A percentile compares a stretch with the other conserved stretches of the same genome.
phyloP scores from a whole-genome alignment of 1,140 invertebrate genomes.

The Drepana arcuata region DNA sequence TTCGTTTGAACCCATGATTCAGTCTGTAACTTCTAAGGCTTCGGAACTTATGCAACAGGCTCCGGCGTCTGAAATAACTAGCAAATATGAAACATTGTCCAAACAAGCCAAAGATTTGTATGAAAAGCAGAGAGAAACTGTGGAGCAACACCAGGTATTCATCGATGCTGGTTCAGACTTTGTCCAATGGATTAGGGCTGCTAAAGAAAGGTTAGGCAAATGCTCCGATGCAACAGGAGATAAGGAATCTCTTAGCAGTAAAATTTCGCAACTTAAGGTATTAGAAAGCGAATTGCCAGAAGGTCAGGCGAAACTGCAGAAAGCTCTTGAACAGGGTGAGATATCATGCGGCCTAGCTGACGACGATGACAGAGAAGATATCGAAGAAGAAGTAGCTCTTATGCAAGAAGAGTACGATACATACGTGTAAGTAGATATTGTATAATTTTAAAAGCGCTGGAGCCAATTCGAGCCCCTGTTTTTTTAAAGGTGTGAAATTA shows the following conservation, averaged over 20 bases:
- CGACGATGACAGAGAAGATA: slow-evolving; percentile 89
- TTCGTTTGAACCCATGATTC: slow-evolving; percentile 95
- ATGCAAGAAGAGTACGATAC: slow-evolving; percentile 91
- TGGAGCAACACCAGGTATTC: slow-evolving; percentile 91
- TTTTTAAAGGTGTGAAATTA: no score
- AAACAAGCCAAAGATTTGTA: slow-evolving; percentile 92
- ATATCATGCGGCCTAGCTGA: slow-evolving; percentile 86
- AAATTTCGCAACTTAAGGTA: slow-evolving; percentile 88
- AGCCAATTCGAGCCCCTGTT: no score
- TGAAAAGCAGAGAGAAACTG: slow-evolving; percentile 91
- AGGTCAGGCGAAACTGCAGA: slow-evolving; percentile 86
- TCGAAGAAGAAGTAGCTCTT: slow-evolving; percentile 91
- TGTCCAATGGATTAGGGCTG: slow-evolving; percentile 90
- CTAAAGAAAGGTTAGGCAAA: slow-evolving; percentile 92
- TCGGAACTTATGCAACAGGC: slow-evolving; percentile 89
- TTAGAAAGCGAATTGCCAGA: slow-evolving; percentile 85
- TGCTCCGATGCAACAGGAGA: slow-evolving; percentile 95
- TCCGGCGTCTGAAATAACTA: slow-evolving; percentile 90
- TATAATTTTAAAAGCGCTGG: no score
- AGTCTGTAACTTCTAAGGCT: slow-evolving; percentile 92
- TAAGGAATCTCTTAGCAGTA: slow-evolving; percentile 88
- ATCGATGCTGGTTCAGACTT: slow-evolving; percentile 94
- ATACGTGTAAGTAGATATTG: slow-evolving; percentile 83
- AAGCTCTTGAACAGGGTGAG: slow-evolving; percentile 85
- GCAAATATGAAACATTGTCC: slow-evolving; percentile 90